phyloP scores from a whole-genome alignment of 2,888 invertebrate genomes.

The Polyommatus iphigenia region DNA sequence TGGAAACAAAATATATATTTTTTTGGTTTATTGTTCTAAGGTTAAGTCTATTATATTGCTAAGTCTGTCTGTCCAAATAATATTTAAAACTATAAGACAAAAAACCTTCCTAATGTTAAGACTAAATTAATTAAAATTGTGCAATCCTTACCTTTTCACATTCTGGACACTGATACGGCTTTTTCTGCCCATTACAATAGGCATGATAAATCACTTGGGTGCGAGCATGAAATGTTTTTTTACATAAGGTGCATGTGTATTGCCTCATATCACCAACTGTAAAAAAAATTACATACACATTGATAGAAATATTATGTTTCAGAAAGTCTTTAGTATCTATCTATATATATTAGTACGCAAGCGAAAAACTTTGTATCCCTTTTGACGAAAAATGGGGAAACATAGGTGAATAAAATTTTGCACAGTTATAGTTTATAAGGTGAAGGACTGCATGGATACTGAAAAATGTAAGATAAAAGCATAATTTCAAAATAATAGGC shows the following conservation, averaged over 20 bases:
- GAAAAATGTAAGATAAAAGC: no score
- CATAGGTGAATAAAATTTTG: no score
- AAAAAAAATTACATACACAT: constrained; percentile 38
- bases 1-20: constrained; percentile 52
- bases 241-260: constrained; percentile 84
- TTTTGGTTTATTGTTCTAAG: neutral
- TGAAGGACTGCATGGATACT: no score
- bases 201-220: constrained; percentile 83
- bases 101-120: no score
- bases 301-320: neutral
- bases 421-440: no score
- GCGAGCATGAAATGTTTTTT: constrained; percentile 84
- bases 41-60: no score
- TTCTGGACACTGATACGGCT: constrained; percentile 72
- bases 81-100: no score
- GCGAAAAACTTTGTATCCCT: no score
- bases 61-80: no score
- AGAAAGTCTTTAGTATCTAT: neutral
- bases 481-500: no score
- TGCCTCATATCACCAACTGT: constrained; percentile 71
- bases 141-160: constrained; percentile 58
- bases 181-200: constrained; percentile 80
- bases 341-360: no score
- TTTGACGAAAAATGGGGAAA: no score
- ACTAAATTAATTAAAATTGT: neutral